Conservation (phyloP, 2,888 invertebrate genomes). For the Esperia sulphurella region DNA sequence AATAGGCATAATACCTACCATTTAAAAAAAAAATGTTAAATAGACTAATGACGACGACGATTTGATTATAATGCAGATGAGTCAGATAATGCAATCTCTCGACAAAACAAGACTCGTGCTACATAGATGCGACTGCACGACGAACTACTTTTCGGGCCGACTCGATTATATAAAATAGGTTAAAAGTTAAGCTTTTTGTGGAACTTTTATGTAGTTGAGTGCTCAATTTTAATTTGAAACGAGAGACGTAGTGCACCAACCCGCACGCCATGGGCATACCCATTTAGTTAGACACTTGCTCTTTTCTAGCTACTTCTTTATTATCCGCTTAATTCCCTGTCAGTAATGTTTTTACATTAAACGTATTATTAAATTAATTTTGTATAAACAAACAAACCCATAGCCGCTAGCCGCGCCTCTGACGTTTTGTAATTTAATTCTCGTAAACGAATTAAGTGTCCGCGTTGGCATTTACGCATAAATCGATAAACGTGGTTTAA, state of each 20-base stretch:
- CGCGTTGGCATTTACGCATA: slow-evolving; percentile 21
- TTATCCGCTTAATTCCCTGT: not conserved
- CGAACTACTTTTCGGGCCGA: no score
- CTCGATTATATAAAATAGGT: no score
- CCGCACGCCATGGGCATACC: not conserved
- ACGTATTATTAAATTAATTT: not conserved
- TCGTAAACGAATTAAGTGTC: slow-evolving; percentile 18
- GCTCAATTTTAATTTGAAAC: not conserved
- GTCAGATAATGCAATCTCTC: no score
- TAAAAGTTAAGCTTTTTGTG: no score
- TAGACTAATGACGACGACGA: no score
- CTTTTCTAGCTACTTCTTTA: not conserved
- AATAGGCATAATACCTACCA: no score
- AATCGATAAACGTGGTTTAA: slow-evolving; percentile 4
- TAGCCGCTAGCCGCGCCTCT: slow-evolving; percentile 12
- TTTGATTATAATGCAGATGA: no score
- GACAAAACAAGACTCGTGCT: no score
- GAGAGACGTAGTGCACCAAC: not conserved
- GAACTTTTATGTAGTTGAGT: not conserved
- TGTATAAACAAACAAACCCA: slow-evolving; percentile 19
- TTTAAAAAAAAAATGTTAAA: no score
- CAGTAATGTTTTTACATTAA: not conserved
- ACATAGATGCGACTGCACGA: no score
- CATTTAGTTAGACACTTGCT: not conserved
- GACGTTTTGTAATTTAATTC: slow-evolving; percentile 19